Base-by-base conservation (phyloP, 2,113 vertebrate genomes). In the Ailurus styani region DNA sequence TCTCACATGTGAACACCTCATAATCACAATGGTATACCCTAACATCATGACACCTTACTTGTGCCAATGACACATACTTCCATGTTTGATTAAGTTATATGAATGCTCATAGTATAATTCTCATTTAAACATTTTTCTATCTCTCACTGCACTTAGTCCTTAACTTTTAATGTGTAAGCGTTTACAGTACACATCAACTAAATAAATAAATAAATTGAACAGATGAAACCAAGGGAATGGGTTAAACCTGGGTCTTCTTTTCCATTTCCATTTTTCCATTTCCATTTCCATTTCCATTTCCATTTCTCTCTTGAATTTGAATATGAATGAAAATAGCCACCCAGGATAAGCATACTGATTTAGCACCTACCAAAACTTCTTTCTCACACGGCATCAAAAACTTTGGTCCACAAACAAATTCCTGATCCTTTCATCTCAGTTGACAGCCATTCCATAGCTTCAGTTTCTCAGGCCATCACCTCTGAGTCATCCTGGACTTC, bases 271-370 rank as follows among this genome's bases (percentile, higher is more conserved):
- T 72, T 90, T 62, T 3, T 87, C 95, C 2, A 73, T 52, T 95
- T 94, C 64, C 77, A 75, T 72, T 90, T 62, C 4, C n/a, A n/a
- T 96, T 68, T 40, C 34, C 2, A 73, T 52, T 95, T 94, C 64
- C 77, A 75, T 72, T 90, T 62, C 4, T 87, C 95, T 96, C 78
- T 92, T 64, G 91, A 93, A 97, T 96, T 93, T 95, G 57, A 96
- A 37, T 70, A 37, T 73, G 18, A 97, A 90, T 91, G 45, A 96
- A 90, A 90, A 83, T 47, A 97, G 93, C 45, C 91, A 72, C 37
- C 62, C 66, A 91, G 68, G 64, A 45, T 11, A 85, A 90, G 10
- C 81, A n/a, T 60, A 45, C 25, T 54, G 23, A 73, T 79, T 81
- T 42, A 83, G 34, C 42, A 7, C 87, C 90, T 92, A 72, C 0